Evolutionary conservation across 2,113 vertebrate species (phyloP), one percentile per base, ranked within the genome.

Genomic region (Calonectris borealis): DNA sequence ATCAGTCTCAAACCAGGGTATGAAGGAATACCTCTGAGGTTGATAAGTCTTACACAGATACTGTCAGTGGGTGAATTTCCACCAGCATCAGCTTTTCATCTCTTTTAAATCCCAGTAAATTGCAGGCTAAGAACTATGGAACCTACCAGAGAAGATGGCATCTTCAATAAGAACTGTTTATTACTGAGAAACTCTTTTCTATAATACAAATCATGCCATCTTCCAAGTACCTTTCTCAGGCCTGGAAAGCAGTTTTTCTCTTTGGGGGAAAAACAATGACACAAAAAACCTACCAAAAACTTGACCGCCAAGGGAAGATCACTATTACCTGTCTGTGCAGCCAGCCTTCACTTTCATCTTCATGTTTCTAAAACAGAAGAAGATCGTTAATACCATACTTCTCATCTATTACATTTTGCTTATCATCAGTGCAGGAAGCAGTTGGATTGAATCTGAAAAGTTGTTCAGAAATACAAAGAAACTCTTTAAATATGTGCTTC

Each of bases 291-390:
- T 42, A 61, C 21, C 20, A 52, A 66, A 68, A 78, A 26, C 13
- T 40, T 57, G 19, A 78, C n/a, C 4, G 0, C 20, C 46, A 89
- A 52, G 29, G 68, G 49, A 77, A 70, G 52, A 58, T 58, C 40
- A 73, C 48, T 64, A 93, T 98, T 98, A 99, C 99, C 99, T 99
- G 99, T 97, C 99, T 98, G 98, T 99, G 98, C 21, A 99, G 98
- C 99, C 99, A 99, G 34, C 98, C 98, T 81, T 99, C 99, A 0
- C 99, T 99, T 90, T 99, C 99, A 91, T 99, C 99, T 93, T 99
- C 99, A 2, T 99, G 99, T 99, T 99, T 99, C 99, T 99, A 97
- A 62, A 97, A 98, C 4, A 83, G 91, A 96, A 91, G 1, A 46
- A 88, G 15, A 88, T 79, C 22, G n/a, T 98, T 88, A 97, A 83